Evolutionary conservation across 2,113 vertebrate species (phyloP), one percentile per base, ranked within the genome.

Genomic region (Ammodytes dubius): DNA sequence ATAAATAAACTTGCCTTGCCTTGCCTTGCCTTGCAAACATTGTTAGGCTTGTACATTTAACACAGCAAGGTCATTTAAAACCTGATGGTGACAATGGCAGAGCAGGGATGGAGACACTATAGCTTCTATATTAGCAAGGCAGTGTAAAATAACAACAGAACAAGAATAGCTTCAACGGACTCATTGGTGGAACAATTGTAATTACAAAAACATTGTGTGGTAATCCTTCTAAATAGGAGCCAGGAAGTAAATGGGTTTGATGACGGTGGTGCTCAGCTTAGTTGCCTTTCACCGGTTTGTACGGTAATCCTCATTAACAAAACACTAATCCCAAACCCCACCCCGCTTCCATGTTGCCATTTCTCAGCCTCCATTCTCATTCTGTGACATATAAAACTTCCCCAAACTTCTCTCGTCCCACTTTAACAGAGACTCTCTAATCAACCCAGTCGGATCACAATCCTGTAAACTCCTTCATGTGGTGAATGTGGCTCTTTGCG

Each of bases 201-300:
- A 92, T 90, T 84, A 94, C 90, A 93, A 89, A 76, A 90, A 86
- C 91, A 92, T 93, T 94, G 93, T 94, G 63, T 80, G 83, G 39
- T 92, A 91, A 94, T 94, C 93, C 93, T 70, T 86, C 89, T 92
- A 91, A 95, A 95, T 84, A 71, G 83, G 68, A 87, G 82, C 85
- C 83, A 83, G 84, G 83, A 90, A 87, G 80, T 81, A 87, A 94
- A 93, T 92, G 84, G 75, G 82, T 91, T 90, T 91, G 87, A 87
- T 92, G 87, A 86, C 80, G 75, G 70, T 79, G 79, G 80, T 49
- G 70, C 83, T 88, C 70, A 61, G 82, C 79, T 90, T 85, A 89
- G 87, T 78, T 83, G 87, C 77, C 71, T 92, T 88, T 88, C 85
- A 88, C 81, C 61, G 70, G 81, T 92, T 87, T 87, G 75, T 83